These are phyloP conservation scores for Dione vanillae DNA, from an alignment of 2,888 invertebrate species.

Conservation along the genomic window DNA sequence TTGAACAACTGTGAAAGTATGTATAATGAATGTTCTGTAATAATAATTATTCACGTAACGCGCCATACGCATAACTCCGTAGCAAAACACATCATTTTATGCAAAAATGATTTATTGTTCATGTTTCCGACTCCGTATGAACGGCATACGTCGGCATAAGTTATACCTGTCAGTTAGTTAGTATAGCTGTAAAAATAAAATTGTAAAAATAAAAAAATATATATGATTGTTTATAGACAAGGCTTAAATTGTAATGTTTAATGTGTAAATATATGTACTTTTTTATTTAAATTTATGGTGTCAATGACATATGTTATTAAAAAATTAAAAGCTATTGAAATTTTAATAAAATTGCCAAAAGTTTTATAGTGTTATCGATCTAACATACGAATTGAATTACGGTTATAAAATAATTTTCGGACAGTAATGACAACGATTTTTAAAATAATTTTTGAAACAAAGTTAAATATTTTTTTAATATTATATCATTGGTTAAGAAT, in stretches of 20 bases:
- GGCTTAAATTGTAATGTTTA: no score
- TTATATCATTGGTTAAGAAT: not conserved
- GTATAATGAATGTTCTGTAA: slow-evolving; percentile 6
- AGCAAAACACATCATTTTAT: slow-evolving; percentile 26
- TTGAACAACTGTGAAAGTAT: slow-evolving; percentile 18
- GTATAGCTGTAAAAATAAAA: not conserved
- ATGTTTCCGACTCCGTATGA: slow-evolving; percentile 20
- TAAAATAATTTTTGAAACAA: no score
- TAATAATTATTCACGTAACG: slow-evolving; percentile 22
- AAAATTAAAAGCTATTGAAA: no score
- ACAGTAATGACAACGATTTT: not conserved
- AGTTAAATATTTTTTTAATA: no score
- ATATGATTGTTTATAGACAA: not conserved
- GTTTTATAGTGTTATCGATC: no score
- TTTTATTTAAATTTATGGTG: not conserved
- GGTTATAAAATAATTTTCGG: not conserved
- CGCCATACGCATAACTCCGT: slow-evolving; percentile 14
- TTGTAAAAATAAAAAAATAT: not conserved
- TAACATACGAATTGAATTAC: not conserved
- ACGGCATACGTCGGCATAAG: slow-evolving; percentile 5
- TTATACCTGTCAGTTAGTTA: slow-evolving; percentile 1
- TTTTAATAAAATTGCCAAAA: no score
- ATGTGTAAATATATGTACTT: no score
- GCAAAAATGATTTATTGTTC: slow-evolving; percentile 25
- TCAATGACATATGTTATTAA: no score